Evolutionary conservation across 2,888 invertebrate species (phyloP), one percentile per base, ranked within the genome.

Genomic region (Lissonota sp.): DNA sequence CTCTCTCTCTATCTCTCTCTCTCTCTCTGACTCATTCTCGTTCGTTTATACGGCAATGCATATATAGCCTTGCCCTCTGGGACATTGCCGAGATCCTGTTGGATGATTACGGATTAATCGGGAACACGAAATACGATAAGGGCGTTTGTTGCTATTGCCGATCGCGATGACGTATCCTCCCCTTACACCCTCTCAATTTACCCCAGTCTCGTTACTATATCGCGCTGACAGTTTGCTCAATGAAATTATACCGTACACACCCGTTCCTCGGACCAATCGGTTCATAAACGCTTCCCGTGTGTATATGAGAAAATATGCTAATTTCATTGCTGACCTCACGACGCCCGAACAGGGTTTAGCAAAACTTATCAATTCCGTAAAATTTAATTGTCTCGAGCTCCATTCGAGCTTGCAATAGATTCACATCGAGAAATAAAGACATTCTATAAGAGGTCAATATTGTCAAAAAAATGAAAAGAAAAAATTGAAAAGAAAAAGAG

Each of bases 51-150:
- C 46, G 66, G 75, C 60, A 71, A 80, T 63, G 63, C 55, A 71
- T 42, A 76, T 55, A 53, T 58, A 42, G 39, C 53, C 53, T 51
- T 64, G 62, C 58, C 62, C 64, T 66, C 66, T 67, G 73, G 79
- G 79, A 72, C 67, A 77, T 74, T 44, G 64, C 77, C 77, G 84
- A 86, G 88, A 87, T 87, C 87, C 86, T 86, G 86, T 82, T 84
- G 85, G 86, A 86, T 86, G 87, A 88, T 87, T 85, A 86, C 85
- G 82, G 84, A 86, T 80, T 87, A 87, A 89, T 89, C 86, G 85
- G 82, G 85, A 79, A 82, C 82, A 84, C 81, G 72, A 82, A 84
- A 82, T 82, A 82, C 82, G 83, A 79, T 84, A 84, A 82, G 82
- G 77, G 78, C 75, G 74, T 80, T 78, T 80, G 77, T 75, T 71